Conservation (phyloP, 2,113 vertebrate genomes). For the Heterochromis multidens region DNA sequence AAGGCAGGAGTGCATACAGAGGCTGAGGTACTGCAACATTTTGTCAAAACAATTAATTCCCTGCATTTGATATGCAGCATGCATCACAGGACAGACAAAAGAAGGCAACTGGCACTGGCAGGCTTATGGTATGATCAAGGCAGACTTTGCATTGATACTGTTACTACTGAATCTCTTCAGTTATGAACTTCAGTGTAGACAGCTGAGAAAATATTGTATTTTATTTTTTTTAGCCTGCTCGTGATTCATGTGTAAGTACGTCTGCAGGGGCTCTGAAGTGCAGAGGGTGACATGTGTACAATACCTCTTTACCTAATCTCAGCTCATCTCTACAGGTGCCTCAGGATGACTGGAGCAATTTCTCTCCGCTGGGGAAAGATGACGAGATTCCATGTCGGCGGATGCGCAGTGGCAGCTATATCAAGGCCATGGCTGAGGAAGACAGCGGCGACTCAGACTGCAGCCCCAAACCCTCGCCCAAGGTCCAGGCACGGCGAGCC, state of each 20-base stretch:
- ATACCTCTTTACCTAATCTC: background rate
- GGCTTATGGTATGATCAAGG: conserved; percentile 47
- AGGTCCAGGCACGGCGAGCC: conserved; percentile 91
- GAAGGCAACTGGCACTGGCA: conserved; percentile 16
- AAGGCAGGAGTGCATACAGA: conserved; percentile 46
- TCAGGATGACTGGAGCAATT: conserved; percentile 89
- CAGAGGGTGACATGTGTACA: background rate
- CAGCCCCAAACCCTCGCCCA: conserved; percentile 91
- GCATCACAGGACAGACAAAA: conserved; percentile 30
- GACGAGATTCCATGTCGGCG: conserved; percentile 90
- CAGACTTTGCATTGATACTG: background rate
- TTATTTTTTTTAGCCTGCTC: background rate
- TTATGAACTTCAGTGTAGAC: background rate
- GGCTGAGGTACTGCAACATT: conserved; percentile 27
- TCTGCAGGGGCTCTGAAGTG: background rate
- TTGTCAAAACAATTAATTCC: conserved; percentile 41
- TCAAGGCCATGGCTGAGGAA: conserved; percentile 96
- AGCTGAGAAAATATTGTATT: background rate
- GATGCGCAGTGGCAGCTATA: conserved; percentile 97
- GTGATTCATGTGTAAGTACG: background rate
- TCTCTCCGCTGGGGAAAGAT: conserved; percentile 85
- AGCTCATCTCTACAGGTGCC: conserved; percentile 81
- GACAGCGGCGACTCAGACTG: conserved; percentile 91
- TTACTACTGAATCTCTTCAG: background rate
- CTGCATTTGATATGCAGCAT: conserved; percentile 49